Percentiles rank a stretch among this genome's conserved stretches.
phyloP scores from a whole-genome alignment of 64 coral and sea anemone species.

The Trachythela sp. region DNA sequence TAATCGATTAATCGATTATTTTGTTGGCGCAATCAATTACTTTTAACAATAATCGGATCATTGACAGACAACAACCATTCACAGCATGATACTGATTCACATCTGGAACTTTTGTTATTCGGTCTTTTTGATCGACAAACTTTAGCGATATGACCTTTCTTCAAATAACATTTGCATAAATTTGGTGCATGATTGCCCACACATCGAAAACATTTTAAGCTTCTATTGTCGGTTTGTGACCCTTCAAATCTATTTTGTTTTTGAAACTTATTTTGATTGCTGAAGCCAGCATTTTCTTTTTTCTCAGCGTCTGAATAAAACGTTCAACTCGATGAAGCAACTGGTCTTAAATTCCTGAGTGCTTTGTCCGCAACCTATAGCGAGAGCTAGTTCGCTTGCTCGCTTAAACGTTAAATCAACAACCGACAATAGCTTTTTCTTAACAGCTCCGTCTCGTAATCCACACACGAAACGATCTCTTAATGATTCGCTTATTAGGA shows the following conservation, averaged over 20 bases:
- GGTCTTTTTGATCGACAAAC: not conserved
- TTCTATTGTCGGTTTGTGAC: no score
- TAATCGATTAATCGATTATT: no score
- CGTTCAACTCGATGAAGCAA: not conserved
- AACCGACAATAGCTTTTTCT: not conserved
- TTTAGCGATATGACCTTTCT: not conserved
- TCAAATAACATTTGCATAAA: constrained; percentile 9
- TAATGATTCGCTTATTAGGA: not conserved
- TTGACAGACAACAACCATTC: no score
- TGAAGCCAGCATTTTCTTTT: not conserved
- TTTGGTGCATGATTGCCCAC: not conserved
- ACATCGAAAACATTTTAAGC: constrained; percentile 15
- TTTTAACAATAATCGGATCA: no score
- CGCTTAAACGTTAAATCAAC: not conserved
- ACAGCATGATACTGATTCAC: no score
- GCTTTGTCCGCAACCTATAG: not conserved
- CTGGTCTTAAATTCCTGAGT: not conserved
- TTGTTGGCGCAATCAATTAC: no score
- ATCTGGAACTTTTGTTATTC: no score
- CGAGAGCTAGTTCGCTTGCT: not conserved
- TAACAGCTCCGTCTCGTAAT: not conserved
- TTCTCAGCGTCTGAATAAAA: not conserved
- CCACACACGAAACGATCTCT: constrained; percentile 22
- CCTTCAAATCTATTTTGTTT: not conserved
- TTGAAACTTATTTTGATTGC: not conserved